phyloP scores from a whole-genome alignment of 1,140 invertebrate genomes.

The Pararge aegeria region DNA sequence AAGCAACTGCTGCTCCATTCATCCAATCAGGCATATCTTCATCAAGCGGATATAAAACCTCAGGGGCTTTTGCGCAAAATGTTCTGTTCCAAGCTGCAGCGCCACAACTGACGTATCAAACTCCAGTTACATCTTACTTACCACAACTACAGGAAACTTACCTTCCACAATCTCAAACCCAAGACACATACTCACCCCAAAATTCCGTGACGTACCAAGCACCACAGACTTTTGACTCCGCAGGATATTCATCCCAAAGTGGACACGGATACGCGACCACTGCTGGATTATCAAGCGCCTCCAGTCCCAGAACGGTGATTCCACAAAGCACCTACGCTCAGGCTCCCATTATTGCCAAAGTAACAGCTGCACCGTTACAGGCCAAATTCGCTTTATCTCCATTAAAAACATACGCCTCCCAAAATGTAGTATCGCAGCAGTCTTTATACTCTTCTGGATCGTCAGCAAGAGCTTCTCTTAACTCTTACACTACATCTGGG shows the following conservation, averaged over 20 bases:
- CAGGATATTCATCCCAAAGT: conserved; percentile 42
- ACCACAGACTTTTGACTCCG: conserved; percentile 31
- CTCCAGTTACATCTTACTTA: conserved; percentile 12
- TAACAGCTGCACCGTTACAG: conserved; percentile 70
- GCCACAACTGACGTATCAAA: conserved; percentile 29
- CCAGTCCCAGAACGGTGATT: conserved; percentile 42
- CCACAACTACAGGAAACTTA: conserved; percentile 33
- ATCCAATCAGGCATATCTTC: conserved; percentile 32
- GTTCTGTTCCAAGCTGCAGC: conserved; percentile 30
- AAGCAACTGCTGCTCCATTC: conserved; percentile 34
- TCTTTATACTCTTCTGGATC: conserved; percentile 42
- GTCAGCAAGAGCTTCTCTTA: conserved; percentile 54
- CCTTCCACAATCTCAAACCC: conserved; percentile 38
- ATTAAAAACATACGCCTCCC: conserved; percentile 43
- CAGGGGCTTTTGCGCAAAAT: conserved; percentile 34
- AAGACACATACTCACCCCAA: neutral
- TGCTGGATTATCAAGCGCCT: conserved; percentile 60
- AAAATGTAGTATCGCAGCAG: conserved; percentile 55
- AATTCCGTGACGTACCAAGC: conserved; percentile 43
- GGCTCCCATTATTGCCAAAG: conserved; percentile 73
- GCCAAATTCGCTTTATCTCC: conserved; percentile 62
- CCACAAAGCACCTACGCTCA: conserved; percentile 68
- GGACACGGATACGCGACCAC: conserved; percentile 75
- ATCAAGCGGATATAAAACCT: conserved; percentile 38
- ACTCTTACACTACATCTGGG: conserved; percentile 51